A percentile compares a stretch with the other conserved stretches of the same genome.
phyloP scores from a whole-genome alignment of 2,888 invertebrate genomes.

The Diabrotica balteata region DNA sequence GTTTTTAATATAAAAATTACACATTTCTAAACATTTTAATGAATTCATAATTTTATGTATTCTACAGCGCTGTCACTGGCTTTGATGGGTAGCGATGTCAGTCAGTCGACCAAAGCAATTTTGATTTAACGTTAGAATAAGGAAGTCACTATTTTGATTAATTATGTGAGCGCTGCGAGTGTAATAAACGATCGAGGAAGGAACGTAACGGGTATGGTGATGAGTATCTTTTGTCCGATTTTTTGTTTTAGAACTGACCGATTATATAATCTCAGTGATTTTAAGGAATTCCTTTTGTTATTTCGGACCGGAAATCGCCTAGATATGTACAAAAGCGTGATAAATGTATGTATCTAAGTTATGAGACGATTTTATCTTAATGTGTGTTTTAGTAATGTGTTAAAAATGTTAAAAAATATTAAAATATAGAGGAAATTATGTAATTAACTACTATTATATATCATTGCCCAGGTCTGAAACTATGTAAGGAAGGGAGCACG shows the following conservation, averaged over 20 bases:
- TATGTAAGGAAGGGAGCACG: too few species aligned
- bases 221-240: not conserved
- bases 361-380: not conserved
- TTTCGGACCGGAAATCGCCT: slow-evolving; percentile 6
- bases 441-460: not conserved
- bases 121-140: not conserved
- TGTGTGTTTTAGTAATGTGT: not conserved
- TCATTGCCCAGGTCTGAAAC: too few species aligned
- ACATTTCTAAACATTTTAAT: too few species aligned
- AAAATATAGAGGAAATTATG: not conserved
- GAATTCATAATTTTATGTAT: too few species aligned
- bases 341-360: not conserved
- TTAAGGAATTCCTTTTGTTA: not conserved
- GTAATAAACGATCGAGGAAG: slow-evolving; percentile 1
- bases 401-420: not conserved
- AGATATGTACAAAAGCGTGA: not conserved
- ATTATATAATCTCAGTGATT: not conserved
- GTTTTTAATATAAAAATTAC: too few species aligned
- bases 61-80: not conserved
- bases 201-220: not conserved
- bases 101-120: slow-evolving; percentile 1
- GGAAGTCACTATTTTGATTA: not conserved
- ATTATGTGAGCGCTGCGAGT: not conserved
- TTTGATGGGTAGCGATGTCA: not conserved
- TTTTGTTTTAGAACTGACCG: not conserved